phyloP scores from a whole-genome alignment of 1,140 invertebrate genomes.

The Apolygus lucorum region DNA sequence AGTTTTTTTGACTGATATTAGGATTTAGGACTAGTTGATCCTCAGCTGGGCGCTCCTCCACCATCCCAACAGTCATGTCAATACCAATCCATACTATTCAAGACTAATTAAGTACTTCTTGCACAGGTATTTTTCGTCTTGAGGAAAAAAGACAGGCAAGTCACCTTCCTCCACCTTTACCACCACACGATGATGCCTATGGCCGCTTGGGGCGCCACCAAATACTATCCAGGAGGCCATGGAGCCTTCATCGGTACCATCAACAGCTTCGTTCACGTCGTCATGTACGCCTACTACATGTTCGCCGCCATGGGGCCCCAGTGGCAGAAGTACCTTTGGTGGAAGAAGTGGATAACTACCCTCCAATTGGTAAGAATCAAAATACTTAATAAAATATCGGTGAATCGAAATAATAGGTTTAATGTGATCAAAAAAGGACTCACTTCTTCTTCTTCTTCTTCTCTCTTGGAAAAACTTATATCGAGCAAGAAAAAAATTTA shows the following conservation, averaged over 20 bases:
- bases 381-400: too few species aligned
- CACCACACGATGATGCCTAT: slow-evolving; percentile 80
- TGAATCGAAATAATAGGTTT: too few species aligned
- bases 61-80: too few species aligned
- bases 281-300: slow-evolving; percentile 69
- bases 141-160: slow-evolving; percentile 73
- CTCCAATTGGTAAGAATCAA: slow-evolving; percentile 65
- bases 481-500: too few species aligned
- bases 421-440: too few species aligned
- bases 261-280: slow-evolving; percentile 54
- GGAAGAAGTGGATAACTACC: slow-evolving; percentile 70
- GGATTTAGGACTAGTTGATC: too few species aligned
- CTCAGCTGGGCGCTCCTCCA: too few species aligned
- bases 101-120: too few species aligned
- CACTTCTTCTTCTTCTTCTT: too few species aligned
- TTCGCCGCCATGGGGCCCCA: slow-evolving; percentile 57
- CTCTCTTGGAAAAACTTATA: too few species aligned
- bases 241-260: slow-evolving; percentile 29
- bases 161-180: slow-evolving; percentile 80
- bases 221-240: slow-evolving; percentile 51
- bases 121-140: slow-evolving; percentile 72
- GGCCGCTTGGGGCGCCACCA: slow-evolving; percentile 66
- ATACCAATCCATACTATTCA: too few species aligned
- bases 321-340: slow-evolving; percentile 64
- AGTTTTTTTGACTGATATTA: too few species aligned